Base-by-base conservation (phyloP, 2,888 invertebrate species). In the Brachyptera risi region DNA sequence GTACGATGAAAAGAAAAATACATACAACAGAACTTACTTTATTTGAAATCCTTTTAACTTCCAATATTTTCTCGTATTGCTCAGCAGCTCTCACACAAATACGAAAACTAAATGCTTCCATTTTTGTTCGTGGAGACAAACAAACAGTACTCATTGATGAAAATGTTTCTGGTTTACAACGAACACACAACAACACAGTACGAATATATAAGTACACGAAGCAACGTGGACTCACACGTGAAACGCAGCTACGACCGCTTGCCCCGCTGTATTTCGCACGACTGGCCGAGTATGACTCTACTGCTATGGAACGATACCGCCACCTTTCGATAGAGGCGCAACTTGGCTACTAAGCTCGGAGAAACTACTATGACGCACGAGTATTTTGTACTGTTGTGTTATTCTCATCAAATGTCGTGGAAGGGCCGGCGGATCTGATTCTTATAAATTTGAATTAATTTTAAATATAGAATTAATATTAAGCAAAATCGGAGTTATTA, bases 11-110 rank as follows among this genome's bases (percentile, higher is more conserved):
- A n/a, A n/a, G n/a, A n/a, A n/a, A n/a, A n/a, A n/a, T n/a, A n/a
- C n/a, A n/a, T n/a, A n/a, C n/a, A n/a, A n/a, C n/a, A 21, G 11
- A 7, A 54, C 38, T 61, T 59, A 64, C 64, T 60, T 64, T 64
- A 56, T 64, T 67, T 23, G 71, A 79, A 76, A 64, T 31, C 31
- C 78, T 79, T 64, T 59, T 68, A 63, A 81, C 74, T 72, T 83
- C 81, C 66, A 83, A 75, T 63, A 84, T 76, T 72, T 81, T 80
- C 71, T 82, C 83, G 71, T 84, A 84, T 72, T 84, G 84, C 62
- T 83, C 80, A 27, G 83, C 79, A 64, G 84, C 84, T 66, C 83
- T 75, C 69, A 81, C 73, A 72, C 80, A 83, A 60, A 83, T 74
- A 64, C 82, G 74, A 68, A 79, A 79, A 47, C 82, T 76, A 63